Conservation (phyloP, 2,888 invertebrate species). For the Lacanobia oleracea region DNA sequence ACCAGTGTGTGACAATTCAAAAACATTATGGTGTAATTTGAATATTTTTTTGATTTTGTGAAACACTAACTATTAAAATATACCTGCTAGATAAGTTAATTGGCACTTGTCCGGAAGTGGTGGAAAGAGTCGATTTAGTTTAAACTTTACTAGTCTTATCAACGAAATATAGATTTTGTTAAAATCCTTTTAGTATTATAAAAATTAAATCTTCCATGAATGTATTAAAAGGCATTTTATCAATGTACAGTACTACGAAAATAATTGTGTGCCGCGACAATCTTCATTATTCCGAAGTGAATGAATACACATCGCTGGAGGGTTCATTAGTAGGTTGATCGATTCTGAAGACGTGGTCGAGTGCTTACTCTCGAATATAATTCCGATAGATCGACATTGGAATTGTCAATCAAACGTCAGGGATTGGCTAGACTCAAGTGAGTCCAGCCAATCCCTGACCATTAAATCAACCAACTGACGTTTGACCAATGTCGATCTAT, state of each 20-base stretch:
- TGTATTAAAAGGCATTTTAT: slow-evolving; percentile 47
- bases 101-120: slow-evolving; percentile 1
- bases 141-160: slow-evolving; percentile 63
- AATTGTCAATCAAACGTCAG: too few species aligned
- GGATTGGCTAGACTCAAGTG: too few species aligned
- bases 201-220: slow-evolving; percentile 50
- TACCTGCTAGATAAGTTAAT: background rate
- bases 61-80: background rate
- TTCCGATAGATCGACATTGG: too few species aligned
- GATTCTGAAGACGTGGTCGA: background rate
- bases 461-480: too few species aligned
- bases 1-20: too few species aligned
- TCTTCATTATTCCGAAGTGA: background rate
- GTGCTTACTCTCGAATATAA: too few species aligned
- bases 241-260: slow-evolving; percentile 38
- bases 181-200: slow-evolving; percentile 51
- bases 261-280: background rate
- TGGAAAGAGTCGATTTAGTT: slow-evolving; percentile 35
- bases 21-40: too few species aligned
- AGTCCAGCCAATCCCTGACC: too few species aligned
- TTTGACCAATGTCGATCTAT: too few species aligned
- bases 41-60: too few species aligned
- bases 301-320: background rate
- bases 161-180: slow-evolving; percentile 62
- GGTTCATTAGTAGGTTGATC: background rate